A percentile compares a stretch with the other conserved stretches of the same genome.
Evolutionary conservation across 2,797 vertebrate species (phyloP).

Genomic region (Eidolon dupreanum): DNA sequence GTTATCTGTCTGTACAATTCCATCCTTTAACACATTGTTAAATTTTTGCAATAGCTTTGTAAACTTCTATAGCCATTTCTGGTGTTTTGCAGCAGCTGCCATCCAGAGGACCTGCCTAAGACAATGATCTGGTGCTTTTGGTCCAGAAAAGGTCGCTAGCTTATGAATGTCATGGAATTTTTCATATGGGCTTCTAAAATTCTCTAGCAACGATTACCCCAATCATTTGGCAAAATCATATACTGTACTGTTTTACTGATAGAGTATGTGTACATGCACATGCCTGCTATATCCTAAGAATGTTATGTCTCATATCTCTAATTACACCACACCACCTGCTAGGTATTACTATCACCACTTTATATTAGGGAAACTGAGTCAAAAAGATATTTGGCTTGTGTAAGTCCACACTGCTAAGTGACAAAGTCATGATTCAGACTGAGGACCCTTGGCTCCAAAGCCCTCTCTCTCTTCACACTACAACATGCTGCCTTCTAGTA

Average conservation of each 20-base stretch:
- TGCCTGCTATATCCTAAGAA: not conserved
- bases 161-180: not conserved
- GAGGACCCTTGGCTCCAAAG: not conserved
- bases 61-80: not conserved
- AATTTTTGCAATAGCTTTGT: slow-evolving; percentile 7
- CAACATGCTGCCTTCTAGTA: not conserved
- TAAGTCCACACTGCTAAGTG: not conserved
- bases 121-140: not conserved
- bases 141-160: slow-evolving; percentile 8
- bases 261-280: not conserved
- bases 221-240: not conserved
- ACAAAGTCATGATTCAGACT: not conserved
- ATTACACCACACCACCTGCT: not conserved
- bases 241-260: not conserved
- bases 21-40: not conserved
- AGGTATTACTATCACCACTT: not conserved
- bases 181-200: not conserved
- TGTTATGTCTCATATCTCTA: not conserved
- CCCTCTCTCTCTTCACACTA: not conserved
- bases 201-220: not conserved
- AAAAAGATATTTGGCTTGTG: not conserved
- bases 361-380: not conserved
- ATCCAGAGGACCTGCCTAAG: not conserved
- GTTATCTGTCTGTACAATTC: not conserved
- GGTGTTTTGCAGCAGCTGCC: not conserved